phyloP scores from a whole-genome alignment of 2,113 vertebrate species.

The Nycticorax nycticorax region DNA sequence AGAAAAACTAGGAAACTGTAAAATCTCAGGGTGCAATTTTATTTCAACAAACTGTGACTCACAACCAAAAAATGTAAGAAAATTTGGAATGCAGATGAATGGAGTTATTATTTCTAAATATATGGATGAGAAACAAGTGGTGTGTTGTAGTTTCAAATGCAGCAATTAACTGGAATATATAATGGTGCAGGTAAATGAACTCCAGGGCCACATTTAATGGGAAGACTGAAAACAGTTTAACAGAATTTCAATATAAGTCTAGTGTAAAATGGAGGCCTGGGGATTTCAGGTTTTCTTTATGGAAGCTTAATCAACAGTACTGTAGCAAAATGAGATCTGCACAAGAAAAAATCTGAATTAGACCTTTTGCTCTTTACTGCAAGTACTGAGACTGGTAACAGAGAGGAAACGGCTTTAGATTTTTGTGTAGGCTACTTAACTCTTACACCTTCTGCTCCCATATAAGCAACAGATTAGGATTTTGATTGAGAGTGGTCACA shows the following conservation, averaged over 20 bases:
- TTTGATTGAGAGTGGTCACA: not conserved
- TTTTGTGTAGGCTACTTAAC: not conserved
- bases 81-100: not conserved
- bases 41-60: not conserved
- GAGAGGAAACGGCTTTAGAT: not conserved
- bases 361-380: not conserved
- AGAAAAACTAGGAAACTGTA: not conserved
- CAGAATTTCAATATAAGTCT: not conserved
- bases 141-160: not conserved
- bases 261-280: not conserved
- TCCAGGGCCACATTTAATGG: not conserved
- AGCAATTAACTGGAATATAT: not conserved
- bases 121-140: not conserved
- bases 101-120: conserved; percentile 2
- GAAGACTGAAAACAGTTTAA: not conserved
- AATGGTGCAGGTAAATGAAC: not conserved
- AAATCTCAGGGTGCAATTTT: not conserved
- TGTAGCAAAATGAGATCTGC: not conserved
- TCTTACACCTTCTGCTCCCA: not conserved
- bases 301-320: not conserved
- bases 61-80: not conserved
- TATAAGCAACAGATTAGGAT: not conserved
- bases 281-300: not conserved
- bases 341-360: not conserved
- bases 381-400: not conserved